Evolutionary conservation across 2,888 invertebrate species (phyloP).

Genomic region (Anoncus sp.): DNA sequence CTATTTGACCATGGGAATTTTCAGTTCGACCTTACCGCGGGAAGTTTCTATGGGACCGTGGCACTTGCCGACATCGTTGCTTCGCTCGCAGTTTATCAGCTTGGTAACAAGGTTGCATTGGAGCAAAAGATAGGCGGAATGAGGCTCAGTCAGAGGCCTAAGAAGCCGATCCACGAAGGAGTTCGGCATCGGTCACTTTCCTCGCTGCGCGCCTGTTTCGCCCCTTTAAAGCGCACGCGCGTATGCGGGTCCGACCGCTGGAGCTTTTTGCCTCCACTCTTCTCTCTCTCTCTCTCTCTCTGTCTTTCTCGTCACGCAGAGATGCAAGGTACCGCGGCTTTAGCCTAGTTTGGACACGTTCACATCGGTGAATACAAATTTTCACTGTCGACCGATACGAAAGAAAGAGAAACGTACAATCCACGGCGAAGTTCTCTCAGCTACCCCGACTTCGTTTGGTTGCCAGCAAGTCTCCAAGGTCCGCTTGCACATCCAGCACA

Average conservation of each 20-base stretch:
- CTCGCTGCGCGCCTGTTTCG: conserved; percentile 1
- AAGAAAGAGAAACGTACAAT: conserved; percentile 21
- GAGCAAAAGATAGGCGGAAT: not conserved
- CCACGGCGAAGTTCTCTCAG: conserved; percentile 11
- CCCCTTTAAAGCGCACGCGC: conserved; percentile 28
- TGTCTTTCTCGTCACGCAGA: conserved; percentile 63
- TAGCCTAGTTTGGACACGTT: conserved; percentile 77
- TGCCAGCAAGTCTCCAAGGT: conserved; percentile 30
- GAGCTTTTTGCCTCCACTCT: conserved; percentile 67
- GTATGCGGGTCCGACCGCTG: not conserved
- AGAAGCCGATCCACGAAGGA: conserved; percentile 7
- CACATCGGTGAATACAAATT: conserved; percentile 74
- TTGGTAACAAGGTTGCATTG: conserved; percentile 4
- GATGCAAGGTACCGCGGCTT: conserved; percentile 73
- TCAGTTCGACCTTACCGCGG: not conserved
- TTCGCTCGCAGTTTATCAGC: not conserved
- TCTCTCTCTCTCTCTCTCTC: no score
- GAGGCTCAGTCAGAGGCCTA: conserved; percentile 2
- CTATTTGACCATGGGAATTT: conserved; percentile 17
- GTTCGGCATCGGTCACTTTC: conserved; percentile 10
- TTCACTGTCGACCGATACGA: conserved; percentile 50
- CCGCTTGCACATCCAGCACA: conserved; percentile 1
- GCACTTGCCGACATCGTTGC: conserved; percentile 2
- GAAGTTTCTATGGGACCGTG: not conserved
- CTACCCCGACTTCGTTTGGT: conserved; percentile 24